Evolutionary conservation across 2,888 invertebrate species (phyloP), one percentile per base, ranked within the genome.

Genomic region (Aplocera efformata): DNA sequence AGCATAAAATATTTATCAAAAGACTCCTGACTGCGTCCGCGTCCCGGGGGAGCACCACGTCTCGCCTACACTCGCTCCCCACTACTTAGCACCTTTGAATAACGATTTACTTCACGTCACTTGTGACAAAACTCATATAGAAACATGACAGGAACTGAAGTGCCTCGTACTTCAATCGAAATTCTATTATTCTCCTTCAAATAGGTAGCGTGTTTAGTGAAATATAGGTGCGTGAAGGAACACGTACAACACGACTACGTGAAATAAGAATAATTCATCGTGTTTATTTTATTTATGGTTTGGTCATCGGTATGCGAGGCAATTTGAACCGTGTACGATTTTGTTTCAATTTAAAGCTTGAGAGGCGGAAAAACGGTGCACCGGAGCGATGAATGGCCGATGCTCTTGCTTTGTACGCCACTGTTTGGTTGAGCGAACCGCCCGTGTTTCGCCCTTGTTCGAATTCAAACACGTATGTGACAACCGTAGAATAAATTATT

Each of bases 1-100:
- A 72, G 69, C 75, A 82, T 86, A 79, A 82, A 85, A 85, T 85
- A 86, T 88, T 84, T 85, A 88, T 84, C 85, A 85, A 86, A 88
- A 77, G 81, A 76, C 65, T 80, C 71, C 69, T 74, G 76, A 60
- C 69, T 67, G 71, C 67, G 74, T 63, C 58, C 56, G 55, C 49
- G 58, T 72, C 77, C 67, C 73, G 40, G 41, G 77, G 67, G 78
- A 67, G 58, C 55, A 48, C 56, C 52, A 41, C 58, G 56, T 53
- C 56, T 59, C 48, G 54, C 51, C 59, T 57, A 47, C 59, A 55
- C 62, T 69, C 62, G 60, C 71, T 67, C 62, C 69, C 65, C 67
- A 66, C 70, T 71, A 70, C 75, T 79, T 74, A 79, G 67, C 81
- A 76, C 80, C 72, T 76, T 62, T 63, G 67, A 70, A 69, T 65